Evolutionary conservation across 2,797 vertebrate species (phyloP).

Genomic region (Coreius guichenoti): DNA sequence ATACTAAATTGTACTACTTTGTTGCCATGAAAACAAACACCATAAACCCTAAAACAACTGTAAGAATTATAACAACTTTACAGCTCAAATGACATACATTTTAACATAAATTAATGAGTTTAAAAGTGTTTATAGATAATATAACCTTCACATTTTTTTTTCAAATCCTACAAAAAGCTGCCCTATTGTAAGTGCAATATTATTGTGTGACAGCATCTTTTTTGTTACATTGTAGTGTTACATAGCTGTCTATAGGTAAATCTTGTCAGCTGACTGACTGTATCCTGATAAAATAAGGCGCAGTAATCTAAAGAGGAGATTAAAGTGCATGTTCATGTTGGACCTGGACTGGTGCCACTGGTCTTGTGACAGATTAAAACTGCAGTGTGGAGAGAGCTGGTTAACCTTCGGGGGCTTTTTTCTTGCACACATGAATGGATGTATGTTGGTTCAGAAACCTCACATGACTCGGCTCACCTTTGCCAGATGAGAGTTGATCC

Average conservation of each 20-base stretch:
- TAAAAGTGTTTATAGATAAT: neutral
- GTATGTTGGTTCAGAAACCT: conserved; percentile 44
- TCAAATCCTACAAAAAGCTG: neutral
- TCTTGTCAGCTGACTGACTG: conserved; percentile 69
- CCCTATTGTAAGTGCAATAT: neutral
- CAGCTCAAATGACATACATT: neutral
- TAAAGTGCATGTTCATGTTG: conserved; percentile 20
- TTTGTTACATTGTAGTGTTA: neutral
- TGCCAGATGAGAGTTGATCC: conserved; percentile 98
- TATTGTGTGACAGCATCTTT: neutral
- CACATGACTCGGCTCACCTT: conserved; percentile 82
- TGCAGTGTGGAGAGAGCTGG: conserved; percentile 2
- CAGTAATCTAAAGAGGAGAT: conserved; percentile 38
- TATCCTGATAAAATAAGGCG: neutral
- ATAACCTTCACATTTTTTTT: neutral
- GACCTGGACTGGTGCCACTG: neutral
- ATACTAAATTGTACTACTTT: neutral
- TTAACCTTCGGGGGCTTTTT: neutral
- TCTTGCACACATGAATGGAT: neutral
- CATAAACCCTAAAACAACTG: neutral
- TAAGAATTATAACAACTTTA: neutral
- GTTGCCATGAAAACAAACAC: neutral
- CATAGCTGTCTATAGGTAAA: conserved; percentile 59
- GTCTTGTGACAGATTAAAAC: conserved; percentile 47
- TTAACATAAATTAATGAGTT: neutral